Conservation (phyloP, 2,797 vertebrate species). For the Falco novaeseelandiae region DNA sequence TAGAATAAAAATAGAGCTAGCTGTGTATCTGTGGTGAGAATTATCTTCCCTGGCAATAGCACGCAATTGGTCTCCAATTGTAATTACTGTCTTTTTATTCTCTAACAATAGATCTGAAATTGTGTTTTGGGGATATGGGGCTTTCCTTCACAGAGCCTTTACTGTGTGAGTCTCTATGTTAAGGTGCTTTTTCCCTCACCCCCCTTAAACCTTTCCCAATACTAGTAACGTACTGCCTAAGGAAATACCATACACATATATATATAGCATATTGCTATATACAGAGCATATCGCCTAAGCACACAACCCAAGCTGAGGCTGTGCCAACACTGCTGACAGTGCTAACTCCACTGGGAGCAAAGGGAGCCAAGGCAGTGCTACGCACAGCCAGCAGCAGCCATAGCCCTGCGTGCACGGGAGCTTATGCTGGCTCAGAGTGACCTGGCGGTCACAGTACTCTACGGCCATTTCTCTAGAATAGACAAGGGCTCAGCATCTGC, state of each 20-base stretch:
- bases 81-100: slow-evolving; percentile 39
- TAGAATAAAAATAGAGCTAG: slow-evolving; percentile 51
- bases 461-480: background rate
- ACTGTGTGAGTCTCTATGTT: background rate
- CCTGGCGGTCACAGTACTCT: rapidly evolving
- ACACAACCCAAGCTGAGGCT: background rate
- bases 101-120: slow-evolving; percentile 32
- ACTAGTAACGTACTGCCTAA: background rate
- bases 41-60: slow-evolving; percentile 28
- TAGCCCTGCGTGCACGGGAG: background rate
- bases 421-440: background rate
- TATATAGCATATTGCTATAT: background rate
- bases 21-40: slow-evolving; percentile 25
- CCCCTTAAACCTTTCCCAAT: background rate
- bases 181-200: background rate
- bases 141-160: background rate
- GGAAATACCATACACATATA: background rate
- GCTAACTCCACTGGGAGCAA: background rate
- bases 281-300: background rate
- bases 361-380: background rate
- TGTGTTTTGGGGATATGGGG: background rate
- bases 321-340: background rate
- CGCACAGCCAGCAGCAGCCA: background rate
- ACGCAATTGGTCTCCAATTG: background rate
- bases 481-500: background rate